Conservation (phyloP, 2,888 invertebrate genomes). For the Allacma fusca region DNA sequence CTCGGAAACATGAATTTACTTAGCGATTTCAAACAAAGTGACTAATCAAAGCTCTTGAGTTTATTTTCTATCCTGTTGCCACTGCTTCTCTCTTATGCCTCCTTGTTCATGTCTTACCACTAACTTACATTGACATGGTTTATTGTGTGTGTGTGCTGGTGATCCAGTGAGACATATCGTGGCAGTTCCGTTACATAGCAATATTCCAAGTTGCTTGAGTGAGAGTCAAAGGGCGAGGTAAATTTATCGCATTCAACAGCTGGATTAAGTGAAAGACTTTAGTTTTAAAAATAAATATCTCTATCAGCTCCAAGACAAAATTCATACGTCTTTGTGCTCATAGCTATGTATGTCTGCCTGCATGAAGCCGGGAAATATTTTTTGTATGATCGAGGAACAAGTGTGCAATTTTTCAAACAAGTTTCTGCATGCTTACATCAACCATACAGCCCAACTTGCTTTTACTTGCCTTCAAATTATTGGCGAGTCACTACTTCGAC, state of each 20-base stretch:
- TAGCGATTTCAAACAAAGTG: slow-evolving; percentile 17
- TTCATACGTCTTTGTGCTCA: not conserved
- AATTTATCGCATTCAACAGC: slow-evolving; percentile 22
- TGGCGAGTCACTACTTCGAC: not conserved
- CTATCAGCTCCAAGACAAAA: not conserved
- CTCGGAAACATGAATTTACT: not conserved
- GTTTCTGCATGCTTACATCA: not conserved
- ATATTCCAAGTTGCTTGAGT: not conserved
- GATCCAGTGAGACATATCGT: too few species aligned
- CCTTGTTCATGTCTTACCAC: not conserved
- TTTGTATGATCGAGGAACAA: not conserved
- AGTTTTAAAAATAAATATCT: slow-evolving; percentile 3
- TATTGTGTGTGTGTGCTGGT: too few species aligned
- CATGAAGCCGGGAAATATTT: not conserved
- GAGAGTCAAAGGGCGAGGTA: slow-evolving; percentile 17
- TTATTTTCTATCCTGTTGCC: not conserved
- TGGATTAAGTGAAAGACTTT: not conserved
- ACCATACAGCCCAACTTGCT: too few species aligned
- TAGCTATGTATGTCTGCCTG: not conserved
- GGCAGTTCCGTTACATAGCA: not conserved
- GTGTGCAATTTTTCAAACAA: not conserved
- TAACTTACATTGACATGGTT: too few species aligned
- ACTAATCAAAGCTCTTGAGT: slow-evolving; percentile 1
- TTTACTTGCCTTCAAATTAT: not conserved
- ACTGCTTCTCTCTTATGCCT: not conserved